Evolutionary conservation across 2,888 invertebrate genomes (phyloP), one percentile per base, ranked within the genome.

Genomic region (Troides oblongomaculatus): DNA sequence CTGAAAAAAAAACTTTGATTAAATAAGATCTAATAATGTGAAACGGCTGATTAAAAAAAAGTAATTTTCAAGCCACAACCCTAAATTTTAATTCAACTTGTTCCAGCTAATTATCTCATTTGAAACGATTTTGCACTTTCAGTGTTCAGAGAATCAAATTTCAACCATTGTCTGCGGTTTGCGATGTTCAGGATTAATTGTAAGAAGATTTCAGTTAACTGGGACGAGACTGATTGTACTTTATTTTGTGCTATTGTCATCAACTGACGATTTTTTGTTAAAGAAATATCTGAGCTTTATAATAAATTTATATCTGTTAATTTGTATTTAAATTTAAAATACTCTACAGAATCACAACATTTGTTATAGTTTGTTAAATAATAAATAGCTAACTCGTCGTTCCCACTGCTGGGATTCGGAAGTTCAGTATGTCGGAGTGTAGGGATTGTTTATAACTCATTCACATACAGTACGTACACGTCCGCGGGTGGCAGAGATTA

Each of bases 151-250:
- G 76, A 78, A 79, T 79, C 74, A 74, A 77, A 78, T 78, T 79
- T 74, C 73, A 71, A 69, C 76, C 77, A 77, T 80, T 78, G 81
- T 79, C 78, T 76, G 77, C 74, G 71, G 74, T 71, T 62, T 73
- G 72, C 71, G 75, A 76, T 76, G 75, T 74, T 77, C 75, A 70
- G 77, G 74, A 79, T 82, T 81, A 81, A 81, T 80, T 81, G 77
- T 79, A 83, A 80, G 79, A 77, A 79, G 79, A 81, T 81, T 80
- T 77, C 75, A 72, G 75, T 75, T 77, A 77, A 75, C 76, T 77
- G 75, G 75, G 70, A 79, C 77, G 75, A 74, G 75, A 74, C 74
- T 67, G 67, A 74, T 73, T 61, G 57, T 64, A 67, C 67, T 61
- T 70, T 67, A 67, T 61, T 67, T 70, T 23, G 18, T 46, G 23